Evolutionary conservation across 2,113 vertebrate genomes (phyloP), one percentile per base, ranked within the genome.

Genomic region (Atrichornis clamosus): DNA sequence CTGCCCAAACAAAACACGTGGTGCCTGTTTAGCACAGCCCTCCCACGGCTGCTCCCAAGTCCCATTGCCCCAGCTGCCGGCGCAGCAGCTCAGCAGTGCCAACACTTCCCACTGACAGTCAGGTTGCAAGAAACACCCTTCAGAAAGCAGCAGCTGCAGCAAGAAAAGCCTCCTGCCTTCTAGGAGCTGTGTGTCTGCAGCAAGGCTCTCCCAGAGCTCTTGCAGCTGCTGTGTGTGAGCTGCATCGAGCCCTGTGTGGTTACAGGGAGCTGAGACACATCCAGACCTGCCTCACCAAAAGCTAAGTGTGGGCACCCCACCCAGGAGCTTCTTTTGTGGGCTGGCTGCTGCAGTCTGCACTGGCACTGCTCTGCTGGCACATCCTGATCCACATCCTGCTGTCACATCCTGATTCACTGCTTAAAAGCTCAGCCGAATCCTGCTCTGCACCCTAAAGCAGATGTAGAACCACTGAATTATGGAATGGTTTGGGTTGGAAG

Each of bases 51-150:
- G 77, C 73, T 74, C 3, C 55, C 60, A 42, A n/a, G 32, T 77
- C 50, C 62, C 72, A 60, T 67, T 3, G 1, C 64, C 82, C 67
- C 33, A 27, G 32, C 84, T 60, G 41, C 10, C n/a, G 24, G 39
- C 7, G 15, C 78, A 67, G 70, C 59, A 73, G 59, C 42, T 82
- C 15, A 5, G 47, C 53, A 50, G n/a, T 15, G 84, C 26, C 26
- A 26, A 16, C 0, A 0, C 30, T 52, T 52, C 76, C 2, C 14
- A 49, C 10, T 8, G 7, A 1, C 37, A 17, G n/a, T 19, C 8
- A 64, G 24, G 18, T 6, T 22, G 30, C 22, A 65, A 78, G 91
- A 39, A 95, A 42, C n/a, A 68, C 39, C 46, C 76, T 60, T 47
- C 55, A 68, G 46, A 83, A 60, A 82, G 84, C 17, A 77, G 68